Conservation (phyloP, 2,888 invertebrate genomes). For the Drosophila maculinotata region DNA sequence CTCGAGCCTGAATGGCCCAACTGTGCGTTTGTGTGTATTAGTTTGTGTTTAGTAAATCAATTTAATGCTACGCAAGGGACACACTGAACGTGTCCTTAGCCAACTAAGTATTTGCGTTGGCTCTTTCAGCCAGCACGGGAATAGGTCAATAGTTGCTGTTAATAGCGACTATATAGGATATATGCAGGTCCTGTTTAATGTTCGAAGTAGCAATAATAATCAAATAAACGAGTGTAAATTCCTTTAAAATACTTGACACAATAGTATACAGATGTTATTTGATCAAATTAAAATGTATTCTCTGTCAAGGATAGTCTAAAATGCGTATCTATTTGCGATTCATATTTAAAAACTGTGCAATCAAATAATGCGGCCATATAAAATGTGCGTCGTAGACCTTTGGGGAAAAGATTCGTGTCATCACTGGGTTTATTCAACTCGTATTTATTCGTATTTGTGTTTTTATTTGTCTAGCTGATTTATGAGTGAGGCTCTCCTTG, state of each 20-base stretch:
- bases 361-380: conserved; percentile 46
- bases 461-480: conserved; percentile 72
- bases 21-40: conserved; percentile 46
- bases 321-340: background rate
- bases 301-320: background rate
- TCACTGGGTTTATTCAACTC: conserved; percentile 52
- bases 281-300: background rate
- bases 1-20: conserved; percentile 32
- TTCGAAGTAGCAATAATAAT: too few species aligned
- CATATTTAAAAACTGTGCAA: conserved; percentile 32
- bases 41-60: conserved; percentile 72
- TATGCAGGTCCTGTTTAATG: background rate
- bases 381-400: conserved; percentile 25
- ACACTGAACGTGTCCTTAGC: conserved; percentile 20
- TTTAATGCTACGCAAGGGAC: conserved; percentile 68
- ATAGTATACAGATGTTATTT: too few species aligned
- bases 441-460: conserved; percentile 10
- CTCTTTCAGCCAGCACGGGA: background rate
- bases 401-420: conserved; percentile 12
- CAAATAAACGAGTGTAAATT: too few species aligned
- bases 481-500: conserved; percentile 54
- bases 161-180: background rate
- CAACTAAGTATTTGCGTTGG: conserved; percentile 19
- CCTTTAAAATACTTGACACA: too few species aligned
- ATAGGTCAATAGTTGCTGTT: background rate